Evolutionary conservation across 2,888 invertebrate species (phyloP), one percentile per base, ranked within the genome.

Genomic region (Drosophila buzzatii): DNA sequence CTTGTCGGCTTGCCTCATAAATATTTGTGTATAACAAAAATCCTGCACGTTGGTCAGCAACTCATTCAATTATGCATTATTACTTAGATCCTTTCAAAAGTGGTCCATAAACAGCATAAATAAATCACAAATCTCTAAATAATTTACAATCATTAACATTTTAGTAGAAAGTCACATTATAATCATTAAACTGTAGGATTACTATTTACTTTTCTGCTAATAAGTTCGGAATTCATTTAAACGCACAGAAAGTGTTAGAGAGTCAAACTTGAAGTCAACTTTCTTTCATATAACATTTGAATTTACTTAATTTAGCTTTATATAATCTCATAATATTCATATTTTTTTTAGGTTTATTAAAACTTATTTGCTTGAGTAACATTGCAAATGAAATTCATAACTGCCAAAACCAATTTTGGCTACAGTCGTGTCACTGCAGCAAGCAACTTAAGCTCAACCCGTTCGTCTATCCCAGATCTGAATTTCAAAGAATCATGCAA

Each of bases 11-110:
- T 37, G 53, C n/a, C 51, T 49, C 31, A 23, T 60, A 56, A 56
- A 45, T 53, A 42, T 59, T 73, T 58, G 53, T 9, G 14, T 39
- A 42, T 61, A 57, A 23, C 39, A 60, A 27, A 27, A 27, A 41
- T 55, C 14, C 41, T 20, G 18, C 58, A 52, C 42, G 52, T 55
- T 52, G 65, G 41, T 73, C 62, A 47, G 16, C 52, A 51, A 49
- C 53, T 65, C 67, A 70, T 81, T 70, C 53, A 81, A 81, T 79
- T 79, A 81, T 81, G 73, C 60, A 72, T 68, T 60, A 72, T 72
- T 44, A 67, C 61, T 62, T 12, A 56, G 67, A 61, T 65, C 39
- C 66, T 27, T 52, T 76, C 69, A 57, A 63, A 63, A 44, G 41
- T 16, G 63, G 60, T 65, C 60, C 73, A 60, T 72, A 68, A 71